These are phyloP conservation scores for Tiphia femorata DNA, from an alignment of 2,888 invertebrate genomes.

Conservation along the genomic window DNA sequence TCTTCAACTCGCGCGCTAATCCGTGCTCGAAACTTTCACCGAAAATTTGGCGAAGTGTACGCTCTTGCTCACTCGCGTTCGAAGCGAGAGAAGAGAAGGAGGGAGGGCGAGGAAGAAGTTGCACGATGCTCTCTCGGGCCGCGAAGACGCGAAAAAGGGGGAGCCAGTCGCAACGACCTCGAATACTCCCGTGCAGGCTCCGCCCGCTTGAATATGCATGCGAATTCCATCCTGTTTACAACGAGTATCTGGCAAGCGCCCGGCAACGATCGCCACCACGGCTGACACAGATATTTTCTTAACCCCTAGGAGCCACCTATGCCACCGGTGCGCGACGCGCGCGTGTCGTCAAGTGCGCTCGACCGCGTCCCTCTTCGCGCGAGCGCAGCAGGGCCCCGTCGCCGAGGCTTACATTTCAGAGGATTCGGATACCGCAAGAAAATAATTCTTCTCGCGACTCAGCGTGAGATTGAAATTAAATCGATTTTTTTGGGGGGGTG, in stretches of 20 bases:
- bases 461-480: too few relatives aligned
- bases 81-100: too few relatives aligned
- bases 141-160: not conserved
- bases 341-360: not conserved
- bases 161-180: conserved; percentile 9
- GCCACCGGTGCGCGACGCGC: conserved; percentile 1
- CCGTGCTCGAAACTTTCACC: too few relatives aligned
- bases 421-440: too few relatives aligned
- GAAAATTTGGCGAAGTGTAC: too few relatives aligned
- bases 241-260: conserved; percentile 48
- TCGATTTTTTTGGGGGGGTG: too few relatives aligned
- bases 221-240: conserved; percentile 63
- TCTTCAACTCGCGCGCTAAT: too few relatives aligned
- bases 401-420: too few relatives aligned
- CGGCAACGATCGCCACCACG: conserved; percentile 31
- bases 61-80: too few relatives aligned
- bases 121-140: not conserved
- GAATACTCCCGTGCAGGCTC: conserved; percentile 36
- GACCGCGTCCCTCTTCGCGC: not conserved
- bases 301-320: conserved; percentile 43
- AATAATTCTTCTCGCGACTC: too few relatives aligned
- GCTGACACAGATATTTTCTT: conserved; percentile 58
- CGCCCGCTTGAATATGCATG: conserved; percentile 59
- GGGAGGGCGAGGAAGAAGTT: too few relatives aligned
- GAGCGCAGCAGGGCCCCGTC: too few relatives aligned